These are phyloP conservation scores for Lepisosteus osseus DNA, from an alignment of 2,113 vertebrate genomes.

Conservation along the genomic window DNA sequence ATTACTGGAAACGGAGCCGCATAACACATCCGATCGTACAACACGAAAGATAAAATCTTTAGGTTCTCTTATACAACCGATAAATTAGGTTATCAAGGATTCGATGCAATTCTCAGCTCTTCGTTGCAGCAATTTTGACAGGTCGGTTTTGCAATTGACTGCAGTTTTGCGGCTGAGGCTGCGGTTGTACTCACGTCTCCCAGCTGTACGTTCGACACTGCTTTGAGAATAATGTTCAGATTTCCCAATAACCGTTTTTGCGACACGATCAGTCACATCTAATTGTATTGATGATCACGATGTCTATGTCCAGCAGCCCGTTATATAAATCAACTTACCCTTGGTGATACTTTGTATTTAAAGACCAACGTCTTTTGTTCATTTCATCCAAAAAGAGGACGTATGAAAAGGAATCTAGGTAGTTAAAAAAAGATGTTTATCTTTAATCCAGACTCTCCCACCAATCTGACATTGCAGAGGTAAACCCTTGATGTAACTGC, in stretches of 20 bases:
- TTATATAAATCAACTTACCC: not conserved
- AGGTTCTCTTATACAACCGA: not conserved
- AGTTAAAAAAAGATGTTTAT: too few species aligned
- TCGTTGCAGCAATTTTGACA: constrained; percentile 28
- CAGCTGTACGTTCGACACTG: not conserved
- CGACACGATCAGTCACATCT: not conserved
- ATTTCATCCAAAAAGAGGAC: too few species aligned
- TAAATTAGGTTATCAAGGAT: not conserved
- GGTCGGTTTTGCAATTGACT: constrained; percentile 26
- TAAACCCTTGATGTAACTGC: constrained; percentile 45
- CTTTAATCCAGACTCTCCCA: constrained; percentile 36
- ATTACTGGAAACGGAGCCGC: constrained; percentile 17
- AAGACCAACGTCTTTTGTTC: too few species aligned
- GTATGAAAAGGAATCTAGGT: too few species aligned
- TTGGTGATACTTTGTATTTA: not conserved
- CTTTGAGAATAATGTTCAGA: not conserved
- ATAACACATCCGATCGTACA: constrained; percentile 15
- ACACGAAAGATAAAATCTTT: not conserved
- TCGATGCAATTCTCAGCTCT: constrained; percentile 11
- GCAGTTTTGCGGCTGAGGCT: constrained; percentile 35
- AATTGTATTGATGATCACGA: not conserved
- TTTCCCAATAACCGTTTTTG: not conserved
- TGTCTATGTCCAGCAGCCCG: not conserved
- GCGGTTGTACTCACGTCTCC: constrained; percentile 7
- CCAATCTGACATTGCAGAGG: constrained; percentile 38